Evolutionary conservation across 2,888 invertebrate species (phyloP).

Genomic region (Ctenicera cuprea): DNA sequence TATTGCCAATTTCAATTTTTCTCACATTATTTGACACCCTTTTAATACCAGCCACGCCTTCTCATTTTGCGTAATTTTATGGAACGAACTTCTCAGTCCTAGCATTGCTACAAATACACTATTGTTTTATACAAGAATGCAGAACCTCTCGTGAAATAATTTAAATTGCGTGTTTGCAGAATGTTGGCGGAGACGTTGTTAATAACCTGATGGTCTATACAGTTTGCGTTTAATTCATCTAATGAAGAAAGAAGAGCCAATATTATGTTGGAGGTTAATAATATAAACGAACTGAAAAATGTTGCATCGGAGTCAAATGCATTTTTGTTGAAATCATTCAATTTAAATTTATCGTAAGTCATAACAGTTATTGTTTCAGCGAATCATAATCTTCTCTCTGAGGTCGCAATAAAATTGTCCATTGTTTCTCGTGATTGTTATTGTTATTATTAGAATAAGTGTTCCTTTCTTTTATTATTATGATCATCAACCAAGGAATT

Average conservation of each 20-base stretch:
- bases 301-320: background rate
- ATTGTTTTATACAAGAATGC: conserved; percentile 32
- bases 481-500: background rate
- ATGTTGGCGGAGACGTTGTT: conserved; percentile 7
- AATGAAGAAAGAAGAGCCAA: background rate
- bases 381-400: background rate
- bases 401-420: background rate
- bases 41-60: background rate
- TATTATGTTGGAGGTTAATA: background rate
- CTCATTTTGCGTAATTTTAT: background rate
- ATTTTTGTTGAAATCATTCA: background rate
- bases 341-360: background rate
- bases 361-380: conserved; percentile 10
- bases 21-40: background rate
- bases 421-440: conserved; percentile 8
- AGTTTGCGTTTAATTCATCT: conserved; percentile 2
- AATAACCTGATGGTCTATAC: background rate
- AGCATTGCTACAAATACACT: background rate
- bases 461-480: background rate
- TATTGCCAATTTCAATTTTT: background rate
- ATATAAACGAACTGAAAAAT: background rate
- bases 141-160: conserved; percentile 14
- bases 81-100: background rate
- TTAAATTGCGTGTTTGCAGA: conserved; percentile 24
- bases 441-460: background rate